phyloP scores from a whole-genome alignment of 2,888 invertebrate species.

The Ferdinandea cuprea region DNA sequence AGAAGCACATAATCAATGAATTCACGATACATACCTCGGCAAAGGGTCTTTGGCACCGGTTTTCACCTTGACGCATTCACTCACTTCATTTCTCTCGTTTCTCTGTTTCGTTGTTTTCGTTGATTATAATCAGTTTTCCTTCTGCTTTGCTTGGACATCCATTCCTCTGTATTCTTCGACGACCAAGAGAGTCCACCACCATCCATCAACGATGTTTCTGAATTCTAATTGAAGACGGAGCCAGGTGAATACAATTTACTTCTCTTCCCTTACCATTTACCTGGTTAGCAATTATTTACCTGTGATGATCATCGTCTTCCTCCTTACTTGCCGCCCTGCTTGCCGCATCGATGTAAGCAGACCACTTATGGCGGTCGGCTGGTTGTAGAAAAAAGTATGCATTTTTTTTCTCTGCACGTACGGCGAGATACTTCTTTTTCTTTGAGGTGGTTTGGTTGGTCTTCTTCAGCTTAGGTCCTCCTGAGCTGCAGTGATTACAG shows the following conservation, averaged over 20 bases:
- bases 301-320: slow-evolving; percentile 11
- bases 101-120: slow-evolving; percentile 21
- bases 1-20: slow-evolving; percentile 40
- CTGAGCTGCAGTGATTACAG: slow-evolving; percentile 8
- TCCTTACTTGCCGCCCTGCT: background rate
- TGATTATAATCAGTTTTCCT: slow-evolving; percentile 38
- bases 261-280: slow-evolving; percentile 12
- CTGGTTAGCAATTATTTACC: slow-evolving; percentile 36
- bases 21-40: slow-evolving; percentile 9
- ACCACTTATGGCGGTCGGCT: slow-evolving; percentile 38
- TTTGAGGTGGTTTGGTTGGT: background rate
- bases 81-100: background rate
- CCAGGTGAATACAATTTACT: slow-evolving; percentile 38
- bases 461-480: too few species aligned
- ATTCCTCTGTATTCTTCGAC: background rate
- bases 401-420: slow-evolving; percentile 13
- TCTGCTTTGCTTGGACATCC: slow-evolving; percentile 5
- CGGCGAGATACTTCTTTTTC: slow-evolving; percentile 5
- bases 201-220: slow-evolving; percentile 42
- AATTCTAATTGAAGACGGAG: slow-evolving; percentile 43
- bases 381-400: slow-evolving; percentile 24
- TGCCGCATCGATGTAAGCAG: background rate
- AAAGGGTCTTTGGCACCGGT: slow-evolving; percentile 64
- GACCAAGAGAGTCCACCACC: slow-evolving; percentile 11
- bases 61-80: slow-evolving; percentile 57